These are phyloP conservation scores for Cephus pygmeus DNA, from an alignment of 2,888 invertebrate species.

Conservation along the genomic window DNA sequence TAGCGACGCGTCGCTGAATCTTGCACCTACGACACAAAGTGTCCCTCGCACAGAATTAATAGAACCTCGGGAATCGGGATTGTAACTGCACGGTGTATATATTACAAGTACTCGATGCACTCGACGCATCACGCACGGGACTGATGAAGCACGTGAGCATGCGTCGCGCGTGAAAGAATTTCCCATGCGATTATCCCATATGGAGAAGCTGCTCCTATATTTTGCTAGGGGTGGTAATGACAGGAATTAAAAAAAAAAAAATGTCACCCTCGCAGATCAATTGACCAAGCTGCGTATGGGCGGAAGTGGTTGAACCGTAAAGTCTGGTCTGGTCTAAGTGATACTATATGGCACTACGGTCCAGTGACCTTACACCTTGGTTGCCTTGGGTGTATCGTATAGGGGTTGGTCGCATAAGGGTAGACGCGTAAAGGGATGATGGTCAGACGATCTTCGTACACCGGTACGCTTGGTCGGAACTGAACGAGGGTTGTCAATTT, in stretches of 20 bases:
- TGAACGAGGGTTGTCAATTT: not conserved
- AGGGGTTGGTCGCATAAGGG: not conserved
- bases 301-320: not conserved
- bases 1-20: not conserved
- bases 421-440: not conserved
- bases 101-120: not conserved
- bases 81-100: not conserved
- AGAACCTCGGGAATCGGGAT: not conserved
- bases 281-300: not conserved
- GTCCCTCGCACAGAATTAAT: not conserved
- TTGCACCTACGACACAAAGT: not conserved
- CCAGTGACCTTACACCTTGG: not conserved
- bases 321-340: not conserved
- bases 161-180: not conserved
- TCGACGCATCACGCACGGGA: not conserved
- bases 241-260: not conserved
- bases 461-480: not conserved
- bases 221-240: not conserved
- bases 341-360: not conserved
- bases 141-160: not conserved
- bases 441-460: not conserved
- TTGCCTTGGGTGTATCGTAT: not conserved
- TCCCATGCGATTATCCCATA: not conserved
- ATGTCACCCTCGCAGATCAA: not conserved
- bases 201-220: not conserved